Base-by-base conservation (phyloP, 2,113 vertebrate genomes). In the Cheirogaleus medius region DNA sequence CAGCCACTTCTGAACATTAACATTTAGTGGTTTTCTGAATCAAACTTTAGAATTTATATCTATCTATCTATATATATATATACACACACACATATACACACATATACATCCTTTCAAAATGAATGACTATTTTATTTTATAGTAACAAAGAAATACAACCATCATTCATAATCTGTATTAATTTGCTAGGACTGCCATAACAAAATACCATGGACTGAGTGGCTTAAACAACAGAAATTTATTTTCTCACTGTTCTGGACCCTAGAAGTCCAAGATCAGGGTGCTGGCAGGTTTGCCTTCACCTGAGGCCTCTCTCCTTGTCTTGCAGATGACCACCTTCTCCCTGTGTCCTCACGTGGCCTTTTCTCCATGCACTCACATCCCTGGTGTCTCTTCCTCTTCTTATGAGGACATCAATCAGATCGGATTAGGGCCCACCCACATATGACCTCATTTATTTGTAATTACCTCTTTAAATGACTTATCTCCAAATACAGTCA, bases 11-110 rank as follows among this genome's bases (percentile, higher is more conserved):
- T 83, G 29, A 64, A 25, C 29, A 69, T 71, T 42, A 71, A n/a
- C 18, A 42, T 34, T 56, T 56, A 87, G 25, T 83, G 64, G 74
- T 54, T 68, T 92, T 81, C 91, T 85, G 42, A 92, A 44, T 71
- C 18, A 80, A 87, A 80, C 56, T 73, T 87, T 87, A 92, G 4
- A 34, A 82, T 37, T 69, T 56, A 56, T 56, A 54, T 54, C 66
- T 68, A 11, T 66, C 32, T 34, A 20, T 58, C 54, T 6, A 47
- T 58, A 8, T 58, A 8, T 58, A 58, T 9, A 17, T 10, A 29
- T 1, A 12, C 21, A 58, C 0, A 58, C 9, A 32, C 4, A 63
- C 4, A 29, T 4, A 54, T 1, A 14, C 18, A 78, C 0, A 56
- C 4, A 27, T 11, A 42, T 29, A 87, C n/a, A 32, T 42, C 6